Percentiles rank a stretch among this genome's conserved stretches.
These are phyloP conservation scores for crab-eating macaque (Macaca fascicularis) DNA, from an alignment of 2,113 vertebrate genomes.

Conservation along the genomic window T2T-MFA8v1.1 NC_088395.1:76557501-76558000, in stretches of 20 bases:
- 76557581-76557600: conserved; percentile 28
- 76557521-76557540: not conserved
- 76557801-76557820: conserved; percentile 35
- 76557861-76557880: conserved; percentile 58
- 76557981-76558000: not conserved
- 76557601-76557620: not conserved
- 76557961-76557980: not conserved
- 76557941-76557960: not conserved
- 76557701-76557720: conserved; percentile 26
- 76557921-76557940: not conserved
- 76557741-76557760: conserved; percentile 28
- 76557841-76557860: conserved; percentile 10
- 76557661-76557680: not conserved
- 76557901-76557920: conserved; percentile 46
- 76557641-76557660: not conserved
- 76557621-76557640: conserved; percentile 24
- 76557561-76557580: conserved; percentile 9
- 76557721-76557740: conserved; percentile 8
- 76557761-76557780: conserved; percentile 23
- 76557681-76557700: not conserved
- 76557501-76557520: not conserved
- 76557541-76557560: conserved; percentile 14
- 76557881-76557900: conserved; percentile 33
- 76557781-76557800: conserved; percentile 18
- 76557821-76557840: conserved; percentile 5